Evolutionary conservation across 2,113 vertebrate species (phyloP).

Genomic region (Equus przewalskii): DNA sequence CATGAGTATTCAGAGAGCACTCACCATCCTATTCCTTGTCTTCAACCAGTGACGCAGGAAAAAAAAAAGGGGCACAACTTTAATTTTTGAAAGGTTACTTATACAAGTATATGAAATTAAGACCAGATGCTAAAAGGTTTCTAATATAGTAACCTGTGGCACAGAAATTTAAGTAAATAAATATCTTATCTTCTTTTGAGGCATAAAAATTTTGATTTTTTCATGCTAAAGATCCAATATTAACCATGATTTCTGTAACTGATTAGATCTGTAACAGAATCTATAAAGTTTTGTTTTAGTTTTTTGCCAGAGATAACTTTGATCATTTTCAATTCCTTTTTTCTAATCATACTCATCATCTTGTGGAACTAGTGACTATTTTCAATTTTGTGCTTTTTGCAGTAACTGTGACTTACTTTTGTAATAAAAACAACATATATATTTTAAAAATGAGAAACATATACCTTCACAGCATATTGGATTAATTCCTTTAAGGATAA

Average conservation of each 20-base stretch:
- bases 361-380: background rate
- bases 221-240: background rate
- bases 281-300: background rate
- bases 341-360: background rate
- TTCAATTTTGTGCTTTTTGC: background rate
- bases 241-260: background rate
- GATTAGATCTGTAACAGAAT: background rate
- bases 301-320: background rate
- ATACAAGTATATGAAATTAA: background rate
- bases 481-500: constrained; percentile 29
- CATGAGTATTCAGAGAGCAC: background rate
- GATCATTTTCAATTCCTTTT: constrained; percentile 11
- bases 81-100: constrained; percentile 37
- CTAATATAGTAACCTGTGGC: background rate
- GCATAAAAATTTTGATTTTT: background rate
- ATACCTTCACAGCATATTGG: background rate
- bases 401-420: constrained; percentile 13
- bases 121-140: constrained; percentile 3
- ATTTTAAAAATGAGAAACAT: background rate
- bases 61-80: background rate
- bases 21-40: constrained; percentile 44
- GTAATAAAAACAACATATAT: background rate
- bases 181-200: background rate
- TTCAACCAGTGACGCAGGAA: background rate
- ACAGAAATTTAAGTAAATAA: constrained; percentile 17